Evolutionary conservation across 30 jellyfish, hydroid and myxozoan species (phyloP), one percentile per base, ranked within the genome.

Genomic region (Cassiopea andromeda): DNA sequence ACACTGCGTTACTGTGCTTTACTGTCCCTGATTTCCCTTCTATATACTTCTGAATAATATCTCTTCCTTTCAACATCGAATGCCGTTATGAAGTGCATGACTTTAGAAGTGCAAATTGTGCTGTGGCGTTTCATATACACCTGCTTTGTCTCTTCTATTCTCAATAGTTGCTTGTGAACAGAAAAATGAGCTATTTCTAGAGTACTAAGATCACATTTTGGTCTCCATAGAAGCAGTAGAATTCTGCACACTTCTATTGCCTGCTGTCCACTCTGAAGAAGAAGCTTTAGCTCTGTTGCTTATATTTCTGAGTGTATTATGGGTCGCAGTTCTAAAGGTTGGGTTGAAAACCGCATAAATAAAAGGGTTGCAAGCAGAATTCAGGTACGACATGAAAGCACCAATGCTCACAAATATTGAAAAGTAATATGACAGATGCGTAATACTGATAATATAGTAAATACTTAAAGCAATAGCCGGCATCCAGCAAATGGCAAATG

Each of bases 301-400:
- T 3, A 19, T 10, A 4, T 14, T 19, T 6, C 17, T 43, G 14
- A 70, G 79, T 8, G 27, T 16, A 43, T 70, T 27, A 27, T n/a
- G 4, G 38, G 50, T 9, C 1, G 4, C 12, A 2, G 15, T 15
- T 19, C 79, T 78, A 60, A 78, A 78, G 1, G 5, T 44, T 10
- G 89, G 89, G 27, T 80, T 68, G 79, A 58, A 80, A 8, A 46
- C 48, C 7, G 89, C 89, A 60, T 80, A 80, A 44, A 80, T 80
- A 46, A 80, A 58, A 5, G 89, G 89, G 50, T 80, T 80, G 79
- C 89, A 80, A 9, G 89, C 89, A 1, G 89, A 80, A 60, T 80
- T 80, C 48, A 60, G 38, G 76, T 80, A 61, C 38, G 59, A 79
- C 38, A 80, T 15, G 48, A 68, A 80, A 18, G 46, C 9, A 64